A percentile compares a stretch with the other conserved stretches of the same genome.
These are phyloP conservation scores for Conopomorpha cramerella DNA, from an alignment of 1,140 invertebrate species.

Conservation along the genomic window DNA sequence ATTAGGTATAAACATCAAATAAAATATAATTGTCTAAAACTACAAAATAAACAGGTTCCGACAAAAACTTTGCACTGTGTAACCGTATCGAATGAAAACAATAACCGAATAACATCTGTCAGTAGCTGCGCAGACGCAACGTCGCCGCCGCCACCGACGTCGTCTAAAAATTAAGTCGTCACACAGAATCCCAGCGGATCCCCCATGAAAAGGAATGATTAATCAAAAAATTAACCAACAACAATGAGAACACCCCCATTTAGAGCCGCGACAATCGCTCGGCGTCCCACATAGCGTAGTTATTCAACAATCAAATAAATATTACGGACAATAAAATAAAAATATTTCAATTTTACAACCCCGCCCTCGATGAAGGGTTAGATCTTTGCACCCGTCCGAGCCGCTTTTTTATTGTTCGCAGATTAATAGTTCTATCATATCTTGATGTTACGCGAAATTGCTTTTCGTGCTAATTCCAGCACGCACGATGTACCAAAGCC, in stretches of 20 bases:
- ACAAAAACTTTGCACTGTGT: no score
- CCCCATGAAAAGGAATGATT: constrained; percentile 41
- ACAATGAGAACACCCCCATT: constrained; percentile 42
- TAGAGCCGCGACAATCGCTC: constrained; percentile 40
- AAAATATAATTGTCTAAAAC: no score
- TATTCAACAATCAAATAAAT: constrained; percentile 62
- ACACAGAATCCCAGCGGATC: constrained; percentile 26
- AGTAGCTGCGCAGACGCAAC: no score
- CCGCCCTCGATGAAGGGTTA: constrained; percentile 49
- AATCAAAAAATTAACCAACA: constrained; percentile 59
- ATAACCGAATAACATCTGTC: no score
- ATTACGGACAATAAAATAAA: constrained; percentile 58
- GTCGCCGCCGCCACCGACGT: no score
- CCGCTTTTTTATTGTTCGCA: constrained; percentile 31
- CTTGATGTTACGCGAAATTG: constrained; percentile 52
- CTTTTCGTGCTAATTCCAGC: no score
- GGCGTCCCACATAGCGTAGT: constrained; percentile 53
- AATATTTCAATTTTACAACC: constrained; percentile 59
- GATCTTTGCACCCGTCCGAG: no score
- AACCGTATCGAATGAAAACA: no score
- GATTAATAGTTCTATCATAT: constrained; percentile 32
- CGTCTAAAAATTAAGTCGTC: constrained; percentile 20
- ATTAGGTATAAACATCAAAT: no score
- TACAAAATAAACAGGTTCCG: no score
- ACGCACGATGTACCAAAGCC: no score